These are phyloP conservation scores for Battus philenor DNA, from an alignment of 1,140 invertebrate genomes.

Conservation along the genomic window DNA sequence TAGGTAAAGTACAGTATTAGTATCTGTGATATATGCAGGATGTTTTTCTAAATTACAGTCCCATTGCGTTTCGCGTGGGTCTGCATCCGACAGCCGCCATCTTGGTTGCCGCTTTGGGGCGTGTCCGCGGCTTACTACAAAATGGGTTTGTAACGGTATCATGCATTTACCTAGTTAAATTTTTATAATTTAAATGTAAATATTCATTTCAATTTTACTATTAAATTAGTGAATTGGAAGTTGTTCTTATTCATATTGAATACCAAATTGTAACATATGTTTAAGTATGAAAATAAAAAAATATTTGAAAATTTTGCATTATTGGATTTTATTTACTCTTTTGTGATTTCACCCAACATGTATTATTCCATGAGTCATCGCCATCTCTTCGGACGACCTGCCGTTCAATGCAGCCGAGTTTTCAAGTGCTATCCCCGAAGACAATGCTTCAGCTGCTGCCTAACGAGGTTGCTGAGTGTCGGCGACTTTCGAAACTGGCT, in stretches of 20 bases:
- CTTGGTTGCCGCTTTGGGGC: constrained; percentile 64
- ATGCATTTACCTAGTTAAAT: constrained; percentile 66
- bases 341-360: constrained; percentile 66
- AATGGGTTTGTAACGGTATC: constrained; percentile 75
- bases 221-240: constrained; percentile 64
- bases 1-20: constrained; percentile 61
- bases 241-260: constrained; percentile 72
- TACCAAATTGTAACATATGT: constrained; percentile 73
- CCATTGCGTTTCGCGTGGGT: constrained; percentile 75
- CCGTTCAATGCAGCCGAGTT: constrained; percentile 33
- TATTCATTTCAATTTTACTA: constrained; percentile 70
- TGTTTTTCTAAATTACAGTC: constrained; percentile 75
- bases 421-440: constrained; percentile 24
- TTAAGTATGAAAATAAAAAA: constrained; percentile 71
- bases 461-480: constrained; percentile 23
- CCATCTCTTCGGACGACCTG: constrained; percentile 49
- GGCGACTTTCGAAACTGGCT: constrained; percentile 25
- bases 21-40: constrained; percentile 73
- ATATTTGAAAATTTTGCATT: constrained; percentile 41
- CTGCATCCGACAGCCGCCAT: constrained; percentile 72
- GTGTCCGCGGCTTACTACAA: constrained; percentile 55
- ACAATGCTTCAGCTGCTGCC: constrained; percentile 23
- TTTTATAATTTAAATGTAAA: constrained; percentile 40
- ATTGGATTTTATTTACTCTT: constrained; percentile 47
- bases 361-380: constrained; percentile 73